Evolutionary conservation across 2,113 vertebrate species (phyloP).

Genomic region (Dicaeum eximium): DNA sequence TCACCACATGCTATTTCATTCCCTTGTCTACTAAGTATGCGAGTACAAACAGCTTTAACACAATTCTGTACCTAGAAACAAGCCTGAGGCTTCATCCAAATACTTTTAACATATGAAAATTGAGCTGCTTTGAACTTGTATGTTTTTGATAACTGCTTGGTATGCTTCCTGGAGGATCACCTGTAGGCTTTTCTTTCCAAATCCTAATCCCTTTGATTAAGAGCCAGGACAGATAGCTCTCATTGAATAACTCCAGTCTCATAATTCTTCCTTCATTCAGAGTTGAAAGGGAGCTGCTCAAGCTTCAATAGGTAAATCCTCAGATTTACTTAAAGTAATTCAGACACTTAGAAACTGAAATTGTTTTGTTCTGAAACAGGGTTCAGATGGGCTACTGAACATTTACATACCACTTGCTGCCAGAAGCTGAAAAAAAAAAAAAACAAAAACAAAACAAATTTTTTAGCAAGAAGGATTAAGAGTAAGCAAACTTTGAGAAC

Average conservation of each 20-base stretch:
- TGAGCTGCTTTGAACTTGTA: constrained; percentile 97
- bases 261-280: constrained; percentile 82
- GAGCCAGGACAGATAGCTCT: constrained; percentile 94
- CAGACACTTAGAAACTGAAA: constrained; percentile 79
- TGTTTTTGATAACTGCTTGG: constrained; percentile 99
- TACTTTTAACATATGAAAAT: constrained; percentile 96
- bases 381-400: constrained; percentile 78
- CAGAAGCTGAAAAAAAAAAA: constrained; percentile 33
- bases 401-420: constrained; percentile 71
- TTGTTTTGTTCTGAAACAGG: constrained; percentile 77
- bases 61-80: constrained; percentile 87
- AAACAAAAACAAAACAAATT: constrained; percentile 26
- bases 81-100: constrained; percentile 88
- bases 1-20: constrained; percentile 66
- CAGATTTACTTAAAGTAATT: constrained; percentile 77
- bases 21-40: constrained; percentile 77
- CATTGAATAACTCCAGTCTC: constrained; percentile 84
- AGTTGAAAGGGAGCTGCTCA: constrained; percentile 83
- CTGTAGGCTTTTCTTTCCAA: constrained; percentile 95
- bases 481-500: constrained; percentile 27
- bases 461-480: constrained; percentile 44
- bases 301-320: constrained; percentile 80
- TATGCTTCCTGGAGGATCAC: constrained; percentile 99
- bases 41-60: constrained; percentile 89
- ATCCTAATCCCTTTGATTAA: constrained; percentile 99